phyloP scores from a whole-genome alignment of 2,888 invertebrate genomes.

The Iselma pallidipennis region DNA sequence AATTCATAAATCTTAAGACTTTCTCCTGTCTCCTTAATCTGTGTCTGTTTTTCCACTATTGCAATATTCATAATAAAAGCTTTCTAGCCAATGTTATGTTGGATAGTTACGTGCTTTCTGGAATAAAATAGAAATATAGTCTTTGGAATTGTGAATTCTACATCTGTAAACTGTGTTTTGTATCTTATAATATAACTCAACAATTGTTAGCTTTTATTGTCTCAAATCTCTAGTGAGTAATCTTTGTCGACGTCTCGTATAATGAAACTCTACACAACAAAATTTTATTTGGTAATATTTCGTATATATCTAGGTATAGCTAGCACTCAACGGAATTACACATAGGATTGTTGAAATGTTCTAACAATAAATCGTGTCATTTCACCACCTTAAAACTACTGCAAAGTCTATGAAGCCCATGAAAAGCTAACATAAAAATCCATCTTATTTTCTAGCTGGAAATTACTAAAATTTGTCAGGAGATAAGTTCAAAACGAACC shows the following conservation, averaged over 20 bases:
- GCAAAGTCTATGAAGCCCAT: too few species aligned
- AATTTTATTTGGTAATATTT: background rate
- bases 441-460: slow-evolving; percentile 23
- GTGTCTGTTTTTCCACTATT: background rate
- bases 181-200: too few species aligned
- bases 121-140: background rate
- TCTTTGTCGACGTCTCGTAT: background rate
- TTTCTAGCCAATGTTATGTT: too few species aligned
- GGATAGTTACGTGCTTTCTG: too few species aligned
- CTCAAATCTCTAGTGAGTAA: background rate
- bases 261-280: background rate
- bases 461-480: slow-evolving; percentile 27
- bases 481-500: slow-evolving; percentile 16
- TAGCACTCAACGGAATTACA: too few species aligned
- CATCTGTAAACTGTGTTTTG: background rate
- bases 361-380: background rate
- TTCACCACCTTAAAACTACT: background rate
- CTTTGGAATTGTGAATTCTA: background rate
- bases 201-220: background rate
- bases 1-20: background rate
- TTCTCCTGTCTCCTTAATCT: background rate
- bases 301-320: background rate
- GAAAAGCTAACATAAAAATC: slow-evolving; percentile 16
- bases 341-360: background rate
- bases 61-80: background rate